A percentile compares a stretch with the other conserved stretches of the same genome.
Evolutionary conservation across 2,797 vertebrate species (phyloP).

Genomic region (Alca torda): DNA sequence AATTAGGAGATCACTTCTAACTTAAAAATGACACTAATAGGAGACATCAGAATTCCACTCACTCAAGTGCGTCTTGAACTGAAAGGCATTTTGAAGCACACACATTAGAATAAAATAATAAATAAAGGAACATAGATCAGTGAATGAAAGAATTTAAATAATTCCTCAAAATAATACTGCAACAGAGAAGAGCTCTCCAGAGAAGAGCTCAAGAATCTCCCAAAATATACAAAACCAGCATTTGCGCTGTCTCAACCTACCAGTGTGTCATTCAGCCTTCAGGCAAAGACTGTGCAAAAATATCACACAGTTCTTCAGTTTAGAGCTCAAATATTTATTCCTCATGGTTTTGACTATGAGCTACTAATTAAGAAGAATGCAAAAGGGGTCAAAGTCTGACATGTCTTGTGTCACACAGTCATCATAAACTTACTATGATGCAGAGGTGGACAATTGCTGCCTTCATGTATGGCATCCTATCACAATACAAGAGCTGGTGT

Average conservation of each 20-base stretch:
- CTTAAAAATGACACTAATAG: slow-evolving; percentile 53
- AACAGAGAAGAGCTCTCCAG: neutral
- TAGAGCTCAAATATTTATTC: neutral
- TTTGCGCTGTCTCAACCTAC: neutral
- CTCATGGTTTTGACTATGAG: neutral
- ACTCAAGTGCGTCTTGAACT: slow-evolving; percentile 6
- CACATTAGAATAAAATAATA: neutral
- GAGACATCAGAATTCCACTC: neutral
- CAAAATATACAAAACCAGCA: neutral
- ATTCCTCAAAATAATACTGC: neutral
- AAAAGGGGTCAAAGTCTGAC: neutral
- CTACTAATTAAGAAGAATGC: neutral
- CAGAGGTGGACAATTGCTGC: neutral
- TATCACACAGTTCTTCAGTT: neutral
- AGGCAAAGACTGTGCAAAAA: neutral
- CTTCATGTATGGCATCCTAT: fast-evolving
- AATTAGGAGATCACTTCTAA: slow-evolving; percentile 46
- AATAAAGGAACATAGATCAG: neutral
- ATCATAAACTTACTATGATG: neutral
- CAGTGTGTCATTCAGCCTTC: neutral
- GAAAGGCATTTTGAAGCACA: slow-evolving; percentile 43
- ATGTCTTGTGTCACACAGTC: neutral
- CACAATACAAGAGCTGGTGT: neutral
- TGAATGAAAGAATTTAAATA: neutral
- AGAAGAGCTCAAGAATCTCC: neutral